A percentile compares a stretch with the other conserved stretches of the same genome.
These are phyloP conservation scores for Nilaparvata lugens DNA, from an alignment of 1,140 invertebrate species.

Conservation along the genomic window DNA sequence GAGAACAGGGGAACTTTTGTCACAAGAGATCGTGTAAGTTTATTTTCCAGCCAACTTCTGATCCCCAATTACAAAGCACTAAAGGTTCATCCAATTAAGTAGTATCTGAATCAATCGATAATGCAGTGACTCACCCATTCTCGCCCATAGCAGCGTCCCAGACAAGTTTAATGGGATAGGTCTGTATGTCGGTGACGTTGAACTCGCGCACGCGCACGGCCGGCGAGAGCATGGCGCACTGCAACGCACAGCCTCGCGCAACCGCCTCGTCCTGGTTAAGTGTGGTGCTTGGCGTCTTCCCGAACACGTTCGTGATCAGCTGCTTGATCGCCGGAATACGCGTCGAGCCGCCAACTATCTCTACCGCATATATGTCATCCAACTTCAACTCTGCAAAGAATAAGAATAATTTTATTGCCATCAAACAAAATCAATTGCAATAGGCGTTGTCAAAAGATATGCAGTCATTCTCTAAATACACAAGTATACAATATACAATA, in stretches of 20 bases:
- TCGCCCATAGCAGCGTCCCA: slow-evolving; percentile 70
- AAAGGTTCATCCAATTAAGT: too few relatives aligned
- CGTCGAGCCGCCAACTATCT: slow-evolving; percentile 92
- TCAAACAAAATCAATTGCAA: slow-evolving; percentile 1
- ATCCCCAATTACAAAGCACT: too few relatives aligned
- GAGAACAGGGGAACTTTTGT: too few relatives aligned
- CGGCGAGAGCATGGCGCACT: slow-evolving; percentile 94
- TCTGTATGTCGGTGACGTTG: slow-evolving; percentile 83
- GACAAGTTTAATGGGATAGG: slow-evolving; percentile 77
- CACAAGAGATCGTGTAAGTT: too few relatives aligned
- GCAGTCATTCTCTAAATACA: too few relatives aligned
- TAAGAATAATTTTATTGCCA: too few relatives aligned
- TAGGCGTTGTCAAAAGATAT: too few relatives aligned
- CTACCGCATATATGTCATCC: slow-evolving; percentile 88
- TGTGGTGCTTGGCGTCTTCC: slow-evolving; percentile 82
- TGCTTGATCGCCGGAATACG: slow-evolving; percentile 88
- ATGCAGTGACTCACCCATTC: slow-evolving; percentile 39
- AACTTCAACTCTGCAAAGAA: slow-evolving; percentile 53
- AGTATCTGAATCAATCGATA: too few relatives aligned
- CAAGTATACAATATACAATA: too few relatives aligned
- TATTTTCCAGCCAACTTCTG: too few relatives aligned
- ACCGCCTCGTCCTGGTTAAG: slow-evolving; percentile 98
- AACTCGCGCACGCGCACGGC: slow-evolving; percentile 94
- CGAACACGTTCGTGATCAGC: slow-evolving; percentile 79
- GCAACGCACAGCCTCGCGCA: slow-evolving; percentile 87